Percentiles rank a stretch among this genome's conserved stretches.
Evolutionary conservation across 2,888 invertebrate genomes (phyloP).

Genomic region (Drosophila setosimentum): DNA sequence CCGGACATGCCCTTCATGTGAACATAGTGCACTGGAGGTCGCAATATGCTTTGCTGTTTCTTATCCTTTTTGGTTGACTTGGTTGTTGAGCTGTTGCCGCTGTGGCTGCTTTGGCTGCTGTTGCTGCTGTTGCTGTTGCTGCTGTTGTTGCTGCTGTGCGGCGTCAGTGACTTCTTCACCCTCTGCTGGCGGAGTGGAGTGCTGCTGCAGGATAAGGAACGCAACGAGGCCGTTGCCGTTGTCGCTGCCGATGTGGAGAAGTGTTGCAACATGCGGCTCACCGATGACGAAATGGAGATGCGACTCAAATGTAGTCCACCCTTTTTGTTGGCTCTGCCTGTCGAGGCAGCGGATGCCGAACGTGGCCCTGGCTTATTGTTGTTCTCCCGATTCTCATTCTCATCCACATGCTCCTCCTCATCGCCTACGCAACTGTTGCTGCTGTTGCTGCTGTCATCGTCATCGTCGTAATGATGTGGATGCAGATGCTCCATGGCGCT

Average conservation of each 20-base stretch:
- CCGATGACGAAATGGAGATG: constrained; percentile 87
- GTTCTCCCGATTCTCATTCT: constrained; percentile 49
- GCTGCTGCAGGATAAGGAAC: constrained; percentile 88
- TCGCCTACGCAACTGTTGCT: constrained; percentile 31
- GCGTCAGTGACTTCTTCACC: constrained; percentile 55
- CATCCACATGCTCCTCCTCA: constrained; percentile 44
- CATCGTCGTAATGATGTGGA: constrained; percentile 63
- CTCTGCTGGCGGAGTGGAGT: constrained; percentile 79
- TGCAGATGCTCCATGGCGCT: constrained; percentile 73
- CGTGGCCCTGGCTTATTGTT: constrained; percentile 37
- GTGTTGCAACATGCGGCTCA: constrained; percentile 89
- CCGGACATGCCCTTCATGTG: constrained; percentile 93
- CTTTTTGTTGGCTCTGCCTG: constrained; percentile 15
- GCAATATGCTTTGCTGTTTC: constrained; percentile 90
- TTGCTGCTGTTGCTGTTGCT: constrained; percentile 36
- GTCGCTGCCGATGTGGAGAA: constrained; percentile 86
- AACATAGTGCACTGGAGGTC: constrained; percentile 92
- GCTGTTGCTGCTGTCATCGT: constrained; percentile 37
- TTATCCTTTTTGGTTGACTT: constrained; percentile 77
- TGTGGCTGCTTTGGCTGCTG: constrained; percentile 86
- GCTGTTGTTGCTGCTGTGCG: constrained; percentile 60
- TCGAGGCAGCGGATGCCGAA: constrained; percentile 56
- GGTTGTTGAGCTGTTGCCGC: constrained; percentile 46
- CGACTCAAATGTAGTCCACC: constrained; percentile 79
- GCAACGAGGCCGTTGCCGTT: constrained; percentile 86